Evolutionary conservation across 2,113 vertebrate genomes (phyloP), one percentile per base, ranked within the genome.

Genomic region (Seriola dumerili): DNA sequence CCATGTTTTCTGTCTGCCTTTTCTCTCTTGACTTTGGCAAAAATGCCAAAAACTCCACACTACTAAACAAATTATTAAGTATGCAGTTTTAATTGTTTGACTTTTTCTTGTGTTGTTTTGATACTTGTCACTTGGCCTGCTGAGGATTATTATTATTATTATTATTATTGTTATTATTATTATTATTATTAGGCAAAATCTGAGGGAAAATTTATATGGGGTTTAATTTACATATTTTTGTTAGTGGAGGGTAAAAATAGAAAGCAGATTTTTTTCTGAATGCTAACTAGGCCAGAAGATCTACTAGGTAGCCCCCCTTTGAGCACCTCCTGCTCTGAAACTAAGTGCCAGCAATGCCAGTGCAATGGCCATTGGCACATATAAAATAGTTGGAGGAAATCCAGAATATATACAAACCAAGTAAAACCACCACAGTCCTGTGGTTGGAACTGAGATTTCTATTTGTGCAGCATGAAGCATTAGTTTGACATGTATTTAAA

Each of bases 251-350:
- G 11, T 44, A 69, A 58, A 78, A 64, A 73, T 50, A 68, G 73
- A 55, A 36, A 36, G 13, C 38, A 55, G 4, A 52, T 52, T 52
- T 68, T 54, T 66, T 36, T 58, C 44, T 50, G 8, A 76, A 46
- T 48, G 87, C 11, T 48, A 74, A 77, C 42, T 64, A 32, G 66
- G 61, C 72, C 79, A 81, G 78, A 80, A 61, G 64, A 65, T 40
- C 69, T 17, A 59, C 32, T 68, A 78, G 25, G 57, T 55, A 57
- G 74, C 42, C 76, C 21, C 55, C 69, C 57, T 83, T 57, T 71
- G 63, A 78, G 59, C 73, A 79, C 69, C 74, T 80, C 64, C 78
- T 83, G 81, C 72, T 85, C 76, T 64, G 23, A 70, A 11, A 80
- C 61, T 61, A 85, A 58, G 58, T 59, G 78, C 36, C 48, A 84